A percentile compares a stretch with the other conserved stretches of the same genome.
phyloP scores from a whole-genome alignment of 2,797 vertebrate genomes.

The Siniperca obscura region DNA sequence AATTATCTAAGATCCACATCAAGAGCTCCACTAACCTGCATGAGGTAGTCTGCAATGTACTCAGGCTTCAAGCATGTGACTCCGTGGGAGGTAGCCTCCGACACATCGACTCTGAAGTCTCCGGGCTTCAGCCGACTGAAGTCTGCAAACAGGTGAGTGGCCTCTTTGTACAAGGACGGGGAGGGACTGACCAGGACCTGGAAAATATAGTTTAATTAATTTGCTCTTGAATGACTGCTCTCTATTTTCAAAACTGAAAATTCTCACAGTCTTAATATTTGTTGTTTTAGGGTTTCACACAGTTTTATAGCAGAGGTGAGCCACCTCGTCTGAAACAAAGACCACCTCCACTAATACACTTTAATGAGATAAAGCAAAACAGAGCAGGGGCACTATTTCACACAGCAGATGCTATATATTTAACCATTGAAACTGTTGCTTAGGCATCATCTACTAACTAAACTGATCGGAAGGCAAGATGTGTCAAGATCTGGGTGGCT shows the following conservation, averaged over 20 bases:
- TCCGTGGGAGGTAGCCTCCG: constrained; percentile 87
- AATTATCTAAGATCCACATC: background rate
- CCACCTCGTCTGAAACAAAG: too few relatives aligned
- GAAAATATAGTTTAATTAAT: background rate
- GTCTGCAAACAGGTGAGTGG: constrained; percentile 95
- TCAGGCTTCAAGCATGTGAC: constrained; percentile 93
- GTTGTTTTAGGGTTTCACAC: background rate
- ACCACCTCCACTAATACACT: background rate
- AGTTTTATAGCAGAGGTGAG: background rate
- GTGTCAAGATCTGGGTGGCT: background rate
- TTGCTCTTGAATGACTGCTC: background rate
- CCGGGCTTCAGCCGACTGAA: constrained; percentile 91
- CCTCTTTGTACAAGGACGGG: constrained; percentile 86
- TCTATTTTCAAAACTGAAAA: background rate
- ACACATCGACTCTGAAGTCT: constrained; percentile 85
- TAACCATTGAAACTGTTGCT: background rate
- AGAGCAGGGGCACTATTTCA: too few relatives aligned
- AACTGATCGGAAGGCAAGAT: background rate
- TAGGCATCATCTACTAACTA: background rate
- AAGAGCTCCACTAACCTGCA: constrained; percentile 86
- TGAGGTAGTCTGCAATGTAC: constrained; percentile 97
- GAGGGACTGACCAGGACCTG: constrained; percentile 92
- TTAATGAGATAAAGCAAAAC: too few relatives aligned
- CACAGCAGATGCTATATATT: too few relatives aligned
- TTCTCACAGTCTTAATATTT: background rate